Base-by-base conservation (phyloP, 2,797 vertebrate genomes). In the Anisognathus igniventris region DNA sequence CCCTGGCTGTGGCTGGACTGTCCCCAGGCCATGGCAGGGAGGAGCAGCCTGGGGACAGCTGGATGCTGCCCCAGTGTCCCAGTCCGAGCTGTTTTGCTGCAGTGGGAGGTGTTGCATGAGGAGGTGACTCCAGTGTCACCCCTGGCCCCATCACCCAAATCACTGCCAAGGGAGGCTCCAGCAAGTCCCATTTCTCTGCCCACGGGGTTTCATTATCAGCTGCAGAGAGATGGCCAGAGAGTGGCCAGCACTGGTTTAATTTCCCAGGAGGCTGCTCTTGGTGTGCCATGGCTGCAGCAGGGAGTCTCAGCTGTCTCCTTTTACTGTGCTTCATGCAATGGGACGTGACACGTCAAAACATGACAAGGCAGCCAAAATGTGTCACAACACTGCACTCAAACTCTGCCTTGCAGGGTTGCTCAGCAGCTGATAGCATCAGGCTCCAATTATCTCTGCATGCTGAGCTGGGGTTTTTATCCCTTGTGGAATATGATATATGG, bases 291-390 rank as follows among this genome's bases (percentile, higher is more conserved):
- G 81, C 88, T 90, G 40, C 71, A 35, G 83, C 14, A 1, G 61
- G 76, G 67, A 70, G 61, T 73, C 88, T 62, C 75, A 67, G 62
- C 30, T 86, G 58, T 83, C 76, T 93, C 4, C 0, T 58, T 74
- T 88, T 61, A 17, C 92, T 86, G 80, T 27, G 47, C 82, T 82
- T 61, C 84, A 25, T 82, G 48, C 79, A 80, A 87, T 88, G 88
- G 87, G 91, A 96, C 2, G 10, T 79, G 91, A 92, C 90, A 39
- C 68, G 92, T 96, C 91, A 93, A 91, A 95, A 94, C 95, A 94
- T 77, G 94, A 93, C 89, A 76, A 92, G 85, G 47, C 92, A 93
- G 91, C 88, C 83, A 82, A 64, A 77, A 77, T 73, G 74, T 94
- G 91, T 95, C 95, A 94, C 62, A 92, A 73, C 76, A 65, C 78